Evolutionary conservation across 2,113 vertebrate genomes (phyloP), one percentile per base, ranked within the genome.

Genomic region (Ptychochromis oligacanthus): DNA sequence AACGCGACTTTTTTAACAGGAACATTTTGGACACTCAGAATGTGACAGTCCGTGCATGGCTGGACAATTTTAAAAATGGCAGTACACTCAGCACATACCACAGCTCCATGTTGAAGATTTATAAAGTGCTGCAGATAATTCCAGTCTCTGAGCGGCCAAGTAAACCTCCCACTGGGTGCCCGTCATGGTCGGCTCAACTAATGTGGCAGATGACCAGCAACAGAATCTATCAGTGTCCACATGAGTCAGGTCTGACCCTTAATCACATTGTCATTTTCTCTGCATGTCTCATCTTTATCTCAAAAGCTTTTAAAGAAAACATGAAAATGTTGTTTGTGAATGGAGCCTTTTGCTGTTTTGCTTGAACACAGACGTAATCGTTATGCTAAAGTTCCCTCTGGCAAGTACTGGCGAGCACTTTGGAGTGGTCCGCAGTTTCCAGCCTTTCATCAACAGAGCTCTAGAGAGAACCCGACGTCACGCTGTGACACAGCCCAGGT

Each of bases 351-450:
- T 22, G 60, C 70, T 82, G n/a, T 28, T 49, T 52, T 79, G 4
- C 61, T 43, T 46, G 60, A 90, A 93, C 93, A 49, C 92, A 99
- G 98, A 96, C 78, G 86, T 82, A 17, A 92, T 96, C 31, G 93
- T 95, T 84, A 54, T 99, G 82, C 95, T 99, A 0, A 88, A 81
- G 58, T 98, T 97, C 82, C 96, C 96, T 7, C 95, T 97, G 31
- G 97, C 97, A 43, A 97, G 97, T 75, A 97, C 95, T 1, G 97
- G 96, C 7, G 97, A 97, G 87, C 94, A 80, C 86, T 97, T 96
- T 3, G 98, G 97, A 90, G 91, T 97, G 1, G 92, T 97, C 84
- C 96, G 96, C 92, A 97, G 92, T 75, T 95, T 98, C 83, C 88
- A 77, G 20, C 93, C 91, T 36, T 98, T 98, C 92, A 93, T 83